phyloP scores from a whole-genome alignment of 1,140 invertebrate species.

The Dendroctonus ponderosae region DNA sequence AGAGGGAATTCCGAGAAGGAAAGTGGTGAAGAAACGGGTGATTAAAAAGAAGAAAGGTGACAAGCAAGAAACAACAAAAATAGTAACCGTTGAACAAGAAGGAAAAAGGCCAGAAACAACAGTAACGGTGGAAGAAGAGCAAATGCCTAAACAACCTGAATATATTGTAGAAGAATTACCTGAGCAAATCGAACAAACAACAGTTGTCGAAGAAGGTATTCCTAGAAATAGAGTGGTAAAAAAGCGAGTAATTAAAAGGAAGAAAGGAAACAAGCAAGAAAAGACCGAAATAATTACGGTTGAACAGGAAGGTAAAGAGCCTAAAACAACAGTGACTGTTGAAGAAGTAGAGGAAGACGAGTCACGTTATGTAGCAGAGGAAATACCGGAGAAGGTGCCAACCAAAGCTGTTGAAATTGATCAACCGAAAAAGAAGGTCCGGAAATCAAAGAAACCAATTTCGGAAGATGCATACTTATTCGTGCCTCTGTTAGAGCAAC shows the following conservation, averaged over 20 bases:
- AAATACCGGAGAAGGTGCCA: constrained; percentile 48
- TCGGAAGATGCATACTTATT: constrained; percentile 38
- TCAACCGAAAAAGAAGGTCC: constrained; percentile 39
- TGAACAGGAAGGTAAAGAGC: constrained; percentile 52
- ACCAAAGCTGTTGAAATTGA: constrained; percentile 39
- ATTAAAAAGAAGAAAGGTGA: constrained; percentile 44
- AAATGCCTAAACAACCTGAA: constrained; percentile 38
- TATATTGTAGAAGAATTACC: constrained; percentile 46
- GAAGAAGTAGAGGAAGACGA: constrained; percentile 37
- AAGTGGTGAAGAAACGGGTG: constrained; percentile 45
- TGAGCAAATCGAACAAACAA: constrained; percentile 40
- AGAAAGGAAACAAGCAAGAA: constrained; percentile 12
- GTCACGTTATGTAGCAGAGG: constrained; percentile 39
- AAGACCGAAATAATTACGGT: constrained; percentile 48
- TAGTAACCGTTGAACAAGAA: constrained; percentile 48
- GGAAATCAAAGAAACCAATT: constrained; percentile 30
- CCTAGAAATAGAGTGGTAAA: constrained; percentile 50
- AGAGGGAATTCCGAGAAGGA: constrained; percentile 47
- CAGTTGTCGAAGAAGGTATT: constrained; percentile 39
- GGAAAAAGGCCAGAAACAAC: constrained; percentile 49
- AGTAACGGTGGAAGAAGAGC: constrained; percentile 41
- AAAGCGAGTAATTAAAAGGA: constrained; percentile 18
- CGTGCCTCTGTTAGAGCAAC: constrained; percentile 37
- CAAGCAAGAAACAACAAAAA: constrained; percentile 43
- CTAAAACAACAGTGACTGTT: constrained; percentile 47